Base-by-base conservation (phyloP, 2,888 invertebrate species). In the Pterostichus madidus region DNA sequence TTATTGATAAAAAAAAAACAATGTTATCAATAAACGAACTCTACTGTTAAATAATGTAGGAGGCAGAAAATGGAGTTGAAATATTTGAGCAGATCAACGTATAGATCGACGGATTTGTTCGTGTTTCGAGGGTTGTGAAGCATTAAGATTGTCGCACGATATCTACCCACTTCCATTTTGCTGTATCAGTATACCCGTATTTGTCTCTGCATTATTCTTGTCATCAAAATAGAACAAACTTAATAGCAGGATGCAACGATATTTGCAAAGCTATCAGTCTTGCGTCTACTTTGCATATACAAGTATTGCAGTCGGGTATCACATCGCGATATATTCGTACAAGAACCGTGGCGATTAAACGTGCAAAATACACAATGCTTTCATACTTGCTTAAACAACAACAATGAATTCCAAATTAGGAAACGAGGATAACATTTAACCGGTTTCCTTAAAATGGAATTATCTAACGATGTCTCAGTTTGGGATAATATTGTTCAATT, bases 401-500 rank as follows among this genome's bases (percentile, higher is more conserved):
- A 32, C 13, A 64, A 11, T 31, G 53, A 64, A 64, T 64, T 6
- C 35, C 32, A 24, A 31, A 64, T 64, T 64, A 32, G 64, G 5
- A 10, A 64, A 64, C 35, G 17, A 1, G 31, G 64, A 64, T 64
- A 64, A 64, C 64, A 64, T 64, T 64, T 35, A 64, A 64, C 53
- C 7, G 17, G 13, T 53, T 53, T 53, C 53, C 53, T 53, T 39
- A 53, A 53, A 53, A 53, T 15, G 1, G 53, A 53, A 53, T 53
- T 53, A 53, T 53, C 53, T 53, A 15, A 39, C 39, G 39, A 39
- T 39, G 53, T 13, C 53, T 53, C 2, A 13, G 15, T 53, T n/a
- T 5, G 15, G 39, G 53, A 6, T 53, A 53, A 53, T 53, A 53
- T 17, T 17, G 53, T 17, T 15, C 53, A 17, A 17, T 13, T 53